Evolutionary conservation across 2,113 vertebrate species (phyloP), one percentile per base, ranked within the genome.

Genomic region (Pseudolaguvia tuberculata): DNA sequence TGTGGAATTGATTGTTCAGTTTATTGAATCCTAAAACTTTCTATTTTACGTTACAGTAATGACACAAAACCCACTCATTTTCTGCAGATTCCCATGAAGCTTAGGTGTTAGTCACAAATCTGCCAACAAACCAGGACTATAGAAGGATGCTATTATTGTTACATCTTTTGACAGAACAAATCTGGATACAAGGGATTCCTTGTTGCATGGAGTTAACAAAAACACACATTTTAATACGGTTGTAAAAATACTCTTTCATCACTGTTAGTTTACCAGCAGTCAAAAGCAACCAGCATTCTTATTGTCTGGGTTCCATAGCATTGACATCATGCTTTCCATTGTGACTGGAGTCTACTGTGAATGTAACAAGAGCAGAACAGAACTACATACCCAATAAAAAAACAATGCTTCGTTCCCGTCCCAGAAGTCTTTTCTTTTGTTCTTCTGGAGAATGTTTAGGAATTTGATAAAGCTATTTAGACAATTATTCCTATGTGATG

Each of bases 391-490:
- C 48, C 35, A 69, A 62, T 58, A 48, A 59, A 77, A 77, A 69
- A 50, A 45, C 35, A 52, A 73, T 63, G 57, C 53, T 63, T 73
- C 20, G 65, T 39, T 65, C 51, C 65, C 65, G 50, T 17, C 47
- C 31, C 52, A n/a, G n/a, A 29, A 23, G 58, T 67, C 68, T 71
- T 75, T 29, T 17, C 13, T 50, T 39, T 58, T 42, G 48, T 45
- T 62, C 56, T 47, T 78, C 70, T 77, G 74, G 57, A 73, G 52
- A 57, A 58, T n/a, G n/a, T n/a, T n/a, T n/a, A n/a, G n/a, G n/a
- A n/a, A n/a, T n/a, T n/a, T n/a, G n/a, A n/a, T n/a, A n/a, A n/a
- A n/a, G n/a, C n/a, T n/a, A n/a, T n/a, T n/a, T n/a, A n/a, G n/a
- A n/a, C n/a, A n/a, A n/a, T n/a, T n/a, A n/a, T n/a, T n/a, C n/a